A percentile compares a stretch with the other conserved stretches of the same genome.
These are phyloP conservation scores for Grus americana DNA, from an alignment of 2,113 vertebrate genomes.

Conservation along the genomic window DNA sequence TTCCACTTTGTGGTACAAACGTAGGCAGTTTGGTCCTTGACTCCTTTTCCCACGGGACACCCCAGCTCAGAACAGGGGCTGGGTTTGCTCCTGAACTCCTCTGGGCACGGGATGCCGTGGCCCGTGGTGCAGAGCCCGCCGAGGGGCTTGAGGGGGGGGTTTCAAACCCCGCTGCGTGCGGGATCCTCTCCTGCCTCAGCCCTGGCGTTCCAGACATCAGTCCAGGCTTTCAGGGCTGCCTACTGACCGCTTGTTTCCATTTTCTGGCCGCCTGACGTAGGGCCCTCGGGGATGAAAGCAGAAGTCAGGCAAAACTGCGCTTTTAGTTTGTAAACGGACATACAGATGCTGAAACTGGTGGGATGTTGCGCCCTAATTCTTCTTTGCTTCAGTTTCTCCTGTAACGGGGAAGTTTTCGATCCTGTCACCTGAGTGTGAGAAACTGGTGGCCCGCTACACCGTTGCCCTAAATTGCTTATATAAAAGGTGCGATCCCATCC, in stretches of 20 bases:
- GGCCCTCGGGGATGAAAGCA: background rate
- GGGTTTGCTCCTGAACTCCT: background rate
- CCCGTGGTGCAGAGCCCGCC: background rate
- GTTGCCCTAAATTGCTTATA: background rate
- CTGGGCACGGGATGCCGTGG: background rate
- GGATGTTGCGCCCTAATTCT: background rate
- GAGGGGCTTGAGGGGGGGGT: no score
- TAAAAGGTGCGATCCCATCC: background rate
- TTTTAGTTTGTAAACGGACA: background rate
- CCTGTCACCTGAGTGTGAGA: background rate
- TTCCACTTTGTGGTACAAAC: background rate
- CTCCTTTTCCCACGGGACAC: background rate
- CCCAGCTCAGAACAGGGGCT: background rate
- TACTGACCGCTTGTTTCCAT: background rate
- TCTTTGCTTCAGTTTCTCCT: background rate
- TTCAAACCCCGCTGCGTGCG: accelerated
- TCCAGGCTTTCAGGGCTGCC: background rate
- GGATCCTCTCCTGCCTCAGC: background rate
- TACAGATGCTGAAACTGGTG: background rate
- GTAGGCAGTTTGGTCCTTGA: accelerated
- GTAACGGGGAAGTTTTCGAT: background rate
- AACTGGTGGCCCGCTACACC: background rate
- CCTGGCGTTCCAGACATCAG: background rate
- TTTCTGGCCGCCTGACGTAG: background rate
- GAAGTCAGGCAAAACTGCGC: background rate